Conservation (phyloP, 2,797 vertebrate genomes). For the Lophotriccus pileatus region DNA sequence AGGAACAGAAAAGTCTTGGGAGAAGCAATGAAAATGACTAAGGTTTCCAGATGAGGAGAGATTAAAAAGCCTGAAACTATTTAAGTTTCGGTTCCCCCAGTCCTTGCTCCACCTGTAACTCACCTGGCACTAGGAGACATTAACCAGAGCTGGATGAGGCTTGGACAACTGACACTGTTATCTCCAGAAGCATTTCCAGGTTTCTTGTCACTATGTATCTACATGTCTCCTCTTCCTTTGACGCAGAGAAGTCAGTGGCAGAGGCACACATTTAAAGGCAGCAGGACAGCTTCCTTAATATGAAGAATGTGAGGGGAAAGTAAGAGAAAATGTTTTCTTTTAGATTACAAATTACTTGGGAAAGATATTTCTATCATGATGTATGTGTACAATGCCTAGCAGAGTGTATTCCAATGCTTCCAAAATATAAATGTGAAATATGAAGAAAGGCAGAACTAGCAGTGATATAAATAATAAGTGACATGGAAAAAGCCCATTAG, state of each 20-base stretch:
- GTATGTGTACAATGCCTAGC: not conserved
- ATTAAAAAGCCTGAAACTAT: not conserved
- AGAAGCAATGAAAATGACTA: not conserved
- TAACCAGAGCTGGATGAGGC: not conserved
- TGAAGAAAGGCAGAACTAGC: not conserved
- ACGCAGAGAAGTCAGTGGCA: not conserved
- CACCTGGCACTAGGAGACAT: not conserved
- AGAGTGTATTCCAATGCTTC: not conserved
- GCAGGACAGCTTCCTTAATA: not conserved
- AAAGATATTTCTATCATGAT: not conserved
- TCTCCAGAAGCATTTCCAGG: not conserved
- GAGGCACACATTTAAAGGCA: not conserved
- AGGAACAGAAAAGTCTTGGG: not conserved
- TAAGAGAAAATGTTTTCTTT: not conserved
- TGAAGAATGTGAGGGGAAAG: rapidly evolving
- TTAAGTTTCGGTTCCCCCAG: not conserved
- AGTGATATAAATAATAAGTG: constrained; percentile 21
- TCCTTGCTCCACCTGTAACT: not conserved
- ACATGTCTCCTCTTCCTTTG: not conserved
- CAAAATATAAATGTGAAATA: constrained; percentile 17
- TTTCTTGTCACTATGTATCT: not conserved
- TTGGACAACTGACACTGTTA: not conserved
- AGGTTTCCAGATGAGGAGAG: not conserved
- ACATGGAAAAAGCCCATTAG: constrained; percentile 17
- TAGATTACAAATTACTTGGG: not conserved